phyloP scores from a whole-genome alignment of 2,113 vertebrate species.

The Dryoscopus gambensis region DNA sequence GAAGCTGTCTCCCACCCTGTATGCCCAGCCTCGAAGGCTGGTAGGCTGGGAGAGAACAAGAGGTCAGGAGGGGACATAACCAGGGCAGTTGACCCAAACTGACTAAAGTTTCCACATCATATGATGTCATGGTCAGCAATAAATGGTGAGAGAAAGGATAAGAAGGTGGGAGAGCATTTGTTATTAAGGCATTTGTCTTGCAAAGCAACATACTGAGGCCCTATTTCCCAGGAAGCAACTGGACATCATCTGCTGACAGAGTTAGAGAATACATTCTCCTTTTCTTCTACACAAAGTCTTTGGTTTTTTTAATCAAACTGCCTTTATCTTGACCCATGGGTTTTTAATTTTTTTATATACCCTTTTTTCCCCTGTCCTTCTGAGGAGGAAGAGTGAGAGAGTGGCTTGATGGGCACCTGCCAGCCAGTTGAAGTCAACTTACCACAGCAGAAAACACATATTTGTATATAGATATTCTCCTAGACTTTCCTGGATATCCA shows the following conservation, averaged over 20 bases:
- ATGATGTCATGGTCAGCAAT: background rate
- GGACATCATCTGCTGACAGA: background rate
- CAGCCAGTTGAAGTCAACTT: background rate
- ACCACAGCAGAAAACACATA: background rate
- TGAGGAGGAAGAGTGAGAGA: background rate
- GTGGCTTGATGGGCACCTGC: background rate
- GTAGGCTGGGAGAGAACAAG: background rate
- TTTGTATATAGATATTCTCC: background rate
- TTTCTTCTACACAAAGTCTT: background rate
- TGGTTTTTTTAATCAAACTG: background rate
- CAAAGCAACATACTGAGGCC: background rate
- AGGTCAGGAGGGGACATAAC: background rate
- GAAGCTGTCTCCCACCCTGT: background rate
- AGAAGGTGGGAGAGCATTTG: accelerated
- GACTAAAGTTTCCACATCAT: background rate
- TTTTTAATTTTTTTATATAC: background rate
- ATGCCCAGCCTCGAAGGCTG: background rate
- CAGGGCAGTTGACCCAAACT: background rate
- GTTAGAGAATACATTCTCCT: background rate
- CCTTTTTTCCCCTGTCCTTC: background rate
- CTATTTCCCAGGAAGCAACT: background rate
- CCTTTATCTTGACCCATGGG: background rate
- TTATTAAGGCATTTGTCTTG: background rate
- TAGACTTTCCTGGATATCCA: background rate
- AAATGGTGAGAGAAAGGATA: background rate